Evolutionary conservation across 2,113 vertebrate species (phyloP), one percentile per base, ranked within the genome.

Genomic region (Benitochromis conjunctus): DNA sequence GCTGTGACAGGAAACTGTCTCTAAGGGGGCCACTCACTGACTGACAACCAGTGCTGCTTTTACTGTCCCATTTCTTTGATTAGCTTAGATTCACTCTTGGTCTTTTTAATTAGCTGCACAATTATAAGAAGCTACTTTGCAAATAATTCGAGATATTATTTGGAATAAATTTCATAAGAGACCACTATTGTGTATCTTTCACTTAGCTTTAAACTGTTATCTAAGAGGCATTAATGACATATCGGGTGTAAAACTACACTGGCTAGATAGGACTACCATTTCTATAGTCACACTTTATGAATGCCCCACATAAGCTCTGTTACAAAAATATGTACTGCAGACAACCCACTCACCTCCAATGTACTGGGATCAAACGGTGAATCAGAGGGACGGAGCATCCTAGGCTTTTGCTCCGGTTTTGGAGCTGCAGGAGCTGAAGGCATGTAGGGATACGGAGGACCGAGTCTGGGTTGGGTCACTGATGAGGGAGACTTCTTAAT

Each of bases 321-420:
- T 78, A 58, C 36, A 57, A 24, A 79, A 71, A 69, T 12, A 34
- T 8, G 26, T 26, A 18, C 13, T 66, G 13, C 11, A 82, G 24
- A 18, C 7, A 10, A 4, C 6, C 38, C 31, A 93, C 96, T 95
- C 86, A 97, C 96, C 96, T 97, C 96, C 86, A 96, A 87, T 69
- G 94, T 95, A 83, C 92, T 96, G 81, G 96, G 96, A 88, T 97
- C 96, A 92, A 96, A 97, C 1, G 95, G 95, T 43, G 88, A 91
- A 81, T 97, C 96, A 1, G 95, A 96, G 24, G 95, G 95, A 48
- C 94, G 95, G 62, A 96, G 91, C 90, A 96, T 96, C 86, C 95
- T 92, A 0, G 95, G 95, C 82, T 95, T 97, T 86, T 94, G 89
- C 86, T 95, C 95, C 0, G 80, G 53, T 90, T 95, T 96, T 21